phyloP scores from a whole-genome alignment of 2,888 invertebrate species.

The Cryptocephalus primarius region DNA sequence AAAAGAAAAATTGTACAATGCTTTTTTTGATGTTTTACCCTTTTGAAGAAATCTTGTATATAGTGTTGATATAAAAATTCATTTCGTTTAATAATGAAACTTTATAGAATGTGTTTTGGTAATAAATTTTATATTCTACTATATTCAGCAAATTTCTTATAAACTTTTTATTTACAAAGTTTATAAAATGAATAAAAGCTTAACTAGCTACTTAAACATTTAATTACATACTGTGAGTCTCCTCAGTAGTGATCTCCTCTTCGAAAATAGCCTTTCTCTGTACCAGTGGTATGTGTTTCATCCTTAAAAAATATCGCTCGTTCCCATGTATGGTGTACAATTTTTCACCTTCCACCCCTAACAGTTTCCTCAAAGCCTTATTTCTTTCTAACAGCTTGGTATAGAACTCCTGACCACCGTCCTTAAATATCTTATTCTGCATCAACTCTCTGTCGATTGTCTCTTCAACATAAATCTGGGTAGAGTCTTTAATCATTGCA shows the following conservation, averaged over 20 bases:
- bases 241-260: not conserved
- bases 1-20: too few relatives aligned
- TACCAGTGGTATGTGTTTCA: constrained; percentile 52
- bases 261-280: constrained; percentile 58
- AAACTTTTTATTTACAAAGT: too few relatives aligned
- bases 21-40: too few relatives aligned
- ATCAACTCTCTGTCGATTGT: constrained; percentile 52
- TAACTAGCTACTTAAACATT: too few relatives aligned
- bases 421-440: constrained; percentile 48
- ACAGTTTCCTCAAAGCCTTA: constrained; percentile 54
- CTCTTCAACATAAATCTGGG: constrained; percentile 52
- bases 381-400: constrained; percentile 62
- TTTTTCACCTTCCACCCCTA: constrained; percentile 51
- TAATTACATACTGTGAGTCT: too few relatives aligned
- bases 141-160: too few relatives aligned
- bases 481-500: constrained; percentile 52
- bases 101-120: too few relatives aligned
- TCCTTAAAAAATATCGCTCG: constrained; percentile 53
- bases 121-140: too few relatives aligned
- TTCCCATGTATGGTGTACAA: constrained; percentile 59
- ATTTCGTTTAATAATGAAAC: too few relatives aligned
- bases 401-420: constrained; percentile 69
- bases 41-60: too few relatives aligned
- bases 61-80: too few relatives aligned
- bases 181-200: too few relatives aligned